Conservation (phyloP, 1,140 invertebrate species). For the Aphaenogaster rudis region DNA sequence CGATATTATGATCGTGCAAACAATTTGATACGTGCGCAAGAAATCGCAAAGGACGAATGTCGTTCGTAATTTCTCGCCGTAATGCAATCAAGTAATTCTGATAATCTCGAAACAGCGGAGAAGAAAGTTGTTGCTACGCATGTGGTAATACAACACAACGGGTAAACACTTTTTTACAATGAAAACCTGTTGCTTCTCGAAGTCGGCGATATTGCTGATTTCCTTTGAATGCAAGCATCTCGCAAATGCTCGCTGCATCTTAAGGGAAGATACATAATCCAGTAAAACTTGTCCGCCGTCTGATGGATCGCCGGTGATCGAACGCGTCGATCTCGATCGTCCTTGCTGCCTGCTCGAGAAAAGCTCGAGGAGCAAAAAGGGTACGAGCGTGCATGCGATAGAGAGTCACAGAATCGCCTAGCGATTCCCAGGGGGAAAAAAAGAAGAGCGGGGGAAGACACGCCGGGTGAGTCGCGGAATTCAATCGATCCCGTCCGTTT, state of each 20-base stretch:
- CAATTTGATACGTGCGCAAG: neutral
- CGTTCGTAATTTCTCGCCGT: neutral
- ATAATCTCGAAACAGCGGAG: constrained; percentile 27
- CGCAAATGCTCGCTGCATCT: constrained; percentile 42
- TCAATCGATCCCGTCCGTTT: constrained; percentile 65
- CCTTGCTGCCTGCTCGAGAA: constrained; percentile 22
- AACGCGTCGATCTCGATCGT: constrained; percentile 53
- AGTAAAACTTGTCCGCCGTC: constrained; percentile 49
- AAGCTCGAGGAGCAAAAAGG: constrained; percentile 42
- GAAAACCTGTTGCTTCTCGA: constrained; percentile 42
- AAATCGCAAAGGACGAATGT: neutral
- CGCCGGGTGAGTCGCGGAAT: constrained; percentile 57
- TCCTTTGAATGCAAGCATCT: constrained; percentile 57
- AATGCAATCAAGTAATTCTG: constrained; percentile 24
- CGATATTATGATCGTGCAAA: neutral
- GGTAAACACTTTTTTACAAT: constrained; percentile 31
- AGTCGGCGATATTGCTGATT: constrained; percentile 44
- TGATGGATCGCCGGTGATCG: constrained; percentile 60
- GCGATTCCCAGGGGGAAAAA: constrained; percentile 35
- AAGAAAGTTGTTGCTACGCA: constrained; percentile 26
- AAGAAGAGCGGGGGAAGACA: neutral
- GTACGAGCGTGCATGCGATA: constrained; percentile 5
- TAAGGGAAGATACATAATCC: constrained; percentile 65
- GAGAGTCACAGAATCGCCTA: constrained; percentile 67
- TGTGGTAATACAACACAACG: neutral